These are phyloP conservation scores for Himalopsyche tibetana DNA, from an alignment of 2,888 invertebrate species.

Conservation along the genomic window DNA sequence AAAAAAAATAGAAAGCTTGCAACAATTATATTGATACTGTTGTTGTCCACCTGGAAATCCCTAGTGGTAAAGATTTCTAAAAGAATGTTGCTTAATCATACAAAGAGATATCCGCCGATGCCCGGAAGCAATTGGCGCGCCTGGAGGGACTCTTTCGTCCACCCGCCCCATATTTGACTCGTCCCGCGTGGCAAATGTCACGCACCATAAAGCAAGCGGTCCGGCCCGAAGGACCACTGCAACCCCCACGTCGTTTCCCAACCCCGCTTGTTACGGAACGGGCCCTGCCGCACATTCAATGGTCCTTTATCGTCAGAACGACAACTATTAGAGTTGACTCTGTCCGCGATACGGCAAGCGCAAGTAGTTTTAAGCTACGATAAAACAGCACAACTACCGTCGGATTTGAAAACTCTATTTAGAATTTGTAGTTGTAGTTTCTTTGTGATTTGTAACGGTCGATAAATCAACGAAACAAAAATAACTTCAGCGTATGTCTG, in stretches of 20 bases:
- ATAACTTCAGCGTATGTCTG: too few relatives aligned
- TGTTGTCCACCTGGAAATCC: too few relatives aligned
- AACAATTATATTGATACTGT: too few relatives aligned
- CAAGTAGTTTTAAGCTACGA: conserved; percentile 17
- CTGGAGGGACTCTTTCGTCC: conserved; percentile 44
- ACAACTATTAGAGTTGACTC: conserved; percentile 55
- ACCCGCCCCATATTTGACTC: conserved; percentile 15
- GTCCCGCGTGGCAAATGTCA: conserved; percentile 50
- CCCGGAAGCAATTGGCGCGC: conserved; percentile 46
- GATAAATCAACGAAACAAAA: not conserved
- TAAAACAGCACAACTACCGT: not conserved
- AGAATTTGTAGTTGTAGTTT: not conserved
- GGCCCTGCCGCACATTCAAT: conserved; percentile 44
- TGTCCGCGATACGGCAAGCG: not conserved
- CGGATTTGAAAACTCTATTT: not conserved
- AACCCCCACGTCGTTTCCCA: conserved; percentile 28
- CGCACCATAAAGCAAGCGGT: conserved; percentile 56
- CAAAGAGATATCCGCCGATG: conserved; percentile 43
- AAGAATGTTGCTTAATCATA: conserved; percentile 49
- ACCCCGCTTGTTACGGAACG: conserved; percentile 47
- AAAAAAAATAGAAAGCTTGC: too few relatives aligned
- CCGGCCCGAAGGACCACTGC: conserved; percentile 11
- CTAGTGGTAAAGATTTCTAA: too few relatives aligned
- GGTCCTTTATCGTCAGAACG: conserved; percentile 56
- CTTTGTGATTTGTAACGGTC: not conserved